Conservation (phyloP, 1,140 invertebrate genomes). For the Aphelenchoides fujianensis region DNA sequence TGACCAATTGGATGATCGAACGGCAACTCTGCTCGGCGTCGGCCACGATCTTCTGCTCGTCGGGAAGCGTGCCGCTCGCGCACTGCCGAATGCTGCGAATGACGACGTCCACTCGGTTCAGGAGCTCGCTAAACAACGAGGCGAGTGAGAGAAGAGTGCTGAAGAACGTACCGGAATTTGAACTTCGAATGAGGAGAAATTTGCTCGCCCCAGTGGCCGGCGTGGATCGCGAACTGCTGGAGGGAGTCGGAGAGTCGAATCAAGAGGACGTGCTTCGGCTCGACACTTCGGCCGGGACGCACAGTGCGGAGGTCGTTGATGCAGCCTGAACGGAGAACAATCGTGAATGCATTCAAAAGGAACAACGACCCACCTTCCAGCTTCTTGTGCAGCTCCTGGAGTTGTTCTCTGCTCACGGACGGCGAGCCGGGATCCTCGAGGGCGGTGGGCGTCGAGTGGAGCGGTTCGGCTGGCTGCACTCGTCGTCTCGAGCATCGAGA, state of each 20-base stretch:
- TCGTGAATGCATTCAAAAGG: too few relatives aligned
- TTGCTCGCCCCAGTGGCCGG: slow-evolving; percentile 59
- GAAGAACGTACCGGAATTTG: slow-evolving; percentile 48
- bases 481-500: slow-evolving; percentile 9
- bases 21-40: slow-evolving; percentile 53
- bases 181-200: slow-evolving; percentile 62
- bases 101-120: slow-evolving; percentile 47
- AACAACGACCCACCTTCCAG: slow-evolving; percentile 38
- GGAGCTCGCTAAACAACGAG: slow-evolving; percentile 52
- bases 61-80: slow-evolving; percentile 11
- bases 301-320: slow-evolving; percentile 42
- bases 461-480: slow-evolving; percentile 6
- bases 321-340: slow-evolving; percentile 29
- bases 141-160: too few relatives aligned
- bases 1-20: slow-evolving; percentile 56
- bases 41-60: slow-evolving; percentile 48
- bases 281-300: slow-evolving; percentile 9
- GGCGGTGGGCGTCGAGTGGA: slow-evolving; percentile 24
- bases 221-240: slow-evolving; percentile 58
- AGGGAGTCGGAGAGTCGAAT: slow-evolving; percentile 49
- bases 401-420: slow-evolving; percentile 51
- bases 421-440: slow-evolving; percentile 22
- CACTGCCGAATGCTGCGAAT: slow-evolving; percentile 53
- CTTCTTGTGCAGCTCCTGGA: slow-evolving; percentile 46
- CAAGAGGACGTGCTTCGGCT: slow-evolving; percentile 22